Base-by-base conservation (phyloP, 2,888 invertebrate genomes). In the Drosophila kambysellisi region DNA sequence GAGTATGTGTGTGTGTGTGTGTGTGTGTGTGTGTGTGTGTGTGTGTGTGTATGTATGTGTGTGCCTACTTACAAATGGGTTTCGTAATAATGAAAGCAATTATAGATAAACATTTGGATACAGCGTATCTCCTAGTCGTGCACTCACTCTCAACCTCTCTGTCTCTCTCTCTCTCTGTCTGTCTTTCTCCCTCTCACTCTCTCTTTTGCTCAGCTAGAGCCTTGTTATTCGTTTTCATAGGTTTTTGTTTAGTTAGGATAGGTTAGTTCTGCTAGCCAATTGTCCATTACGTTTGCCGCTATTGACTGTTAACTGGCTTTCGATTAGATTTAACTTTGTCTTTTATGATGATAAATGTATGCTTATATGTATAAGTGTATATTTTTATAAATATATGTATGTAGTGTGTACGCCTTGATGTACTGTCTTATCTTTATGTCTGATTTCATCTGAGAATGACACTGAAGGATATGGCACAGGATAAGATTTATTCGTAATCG, bases 181-280 rank as follows among this genome's bases (percentile, higher is more conserved):
- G 20, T 12, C 1, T 29, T 25, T 25, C 25, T 3, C n/a, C 20
- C 17, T 2, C 8, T 30, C 8, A 5, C n/a, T 11, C 17, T 30
- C 8, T 15, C 25, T 29, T 15, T 11, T 25, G 46, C 15, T 15
- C 4, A 25, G 15, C 46, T 4, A 25, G 7, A 30, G 30, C 35
- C 25, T 51, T 52, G 52, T n/a, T 53, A 29, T 43, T 46, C 17
- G 37, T 51, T 20, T 46, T 20, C 46, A 46, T 46, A 20, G 20
- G 20, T 25, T 61, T 68, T 52, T 57, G 30, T 46, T 56, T 25
- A 50, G 65, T 87, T 83, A 70, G 74, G 76, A 66, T 83, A 83
- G 85, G 88, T 83, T 79, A 88, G 83, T 82, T 63, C 46, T 29
- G 54, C 25, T 41, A 33, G 41, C 52, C n/a, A 63, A 30, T 56